phyloP scores from a whole-genome alignment of 1,140 invertebrate genomes.

The Pseudobourletiella spinata region DNA sequence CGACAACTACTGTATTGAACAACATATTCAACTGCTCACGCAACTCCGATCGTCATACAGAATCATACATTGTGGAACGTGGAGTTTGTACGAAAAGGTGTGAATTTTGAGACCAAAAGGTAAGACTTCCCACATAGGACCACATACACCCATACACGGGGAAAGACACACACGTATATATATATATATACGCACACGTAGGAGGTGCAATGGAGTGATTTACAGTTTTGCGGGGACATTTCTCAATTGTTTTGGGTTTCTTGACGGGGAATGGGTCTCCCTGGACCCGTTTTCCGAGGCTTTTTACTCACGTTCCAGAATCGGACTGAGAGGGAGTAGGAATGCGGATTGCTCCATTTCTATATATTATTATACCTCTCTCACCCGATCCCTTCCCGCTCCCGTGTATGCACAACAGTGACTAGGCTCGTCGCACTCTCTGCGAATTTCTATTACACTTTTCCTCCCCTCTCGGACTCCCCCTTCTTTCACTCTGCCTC shows the following conservation, averaged over 20 bases:
- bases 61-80: no score
- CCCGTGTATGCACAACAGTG: slow-evolving; percentile 6
- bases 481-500: background rate
- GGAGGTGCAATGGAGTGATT: slow-evolving; percentile 21
- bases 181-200: slow-evolving; percentile 6
- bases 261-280: slow-evolving; percentile 32
- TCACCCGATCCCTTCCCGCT: slow-evolving; percentile 11
- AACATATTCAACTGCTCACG: no score
- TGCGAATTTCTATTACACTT: slow-evolving; percentile 18
- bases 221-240: slow-evolving; percentile 32
- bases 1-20: no score
- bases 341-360: slow-evolving; percentile 24
- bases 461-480: background rate
- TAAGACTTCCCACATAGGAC: background rate
- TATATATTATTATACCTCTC: slow-evolving; percentile 3
- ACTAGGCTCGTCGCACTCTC: slow-evolving; percentile 6
- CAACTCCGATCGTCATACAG: no score
- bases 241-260: slow-evolving; percentile 34
- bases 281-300: slow-evolving; percentile 23
- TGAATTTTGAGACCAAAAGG: background rate
- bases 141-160: background rate
- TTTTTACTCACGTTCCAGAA: slow-evolving; percentile 12
- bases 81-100: background rate
- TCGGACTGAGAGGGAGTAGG: slow-evolving; percentile 8
- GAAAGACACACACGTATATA: background rate